A percentile compares a stretch with the other conserved stretches of the same genome.
phyloP scores from a whole-genome alignment of 2,113 vertebrate genomes.

The Pantherophis guttatus region DNA sequence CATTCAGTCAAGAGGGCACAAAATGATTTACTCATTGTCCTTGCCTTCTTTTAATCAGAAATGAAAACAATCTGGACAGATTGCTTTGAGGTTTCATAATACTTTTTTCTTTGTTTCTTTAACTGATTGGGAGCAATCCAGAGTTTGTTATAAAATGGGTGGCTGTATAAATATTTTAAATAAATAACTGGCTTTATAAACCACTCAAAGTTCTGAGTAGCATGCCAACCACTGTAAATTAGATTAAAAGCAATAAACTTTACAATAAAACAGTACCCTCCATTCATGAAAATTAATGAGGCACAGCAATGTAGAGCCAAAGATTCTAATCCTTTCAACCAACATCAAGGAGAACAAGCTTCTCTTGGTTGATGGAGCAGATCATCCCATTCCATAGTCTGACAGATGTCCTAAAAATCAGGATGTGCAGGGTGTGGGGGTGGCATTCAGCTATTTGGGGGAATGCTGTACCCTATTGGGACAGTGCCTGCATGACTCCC shows the following conservation, averaged over 20 bases:
- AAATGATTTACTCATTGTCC: background rate
- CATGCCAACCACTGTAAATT: background rate
- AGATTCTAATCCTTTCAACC: background rate
- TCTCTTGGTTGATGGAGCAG: background rate
- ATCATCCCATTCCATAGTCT: background rate
- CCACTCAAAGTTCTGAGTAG: background rate
- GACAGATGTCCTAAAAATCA: background rate
- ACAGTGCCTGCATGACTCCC: background rate
- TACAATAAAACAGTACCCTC: background rate
- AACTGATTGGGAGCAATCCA: background rate
- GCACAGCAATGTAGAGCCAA: background rate
- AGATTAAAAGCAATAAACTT: background rate
- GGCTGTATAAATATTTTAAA: background rate
- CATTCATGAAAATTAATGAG: background rate
- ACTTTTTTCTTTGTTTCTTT: background rate
- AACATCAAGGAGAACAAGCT: background rate
- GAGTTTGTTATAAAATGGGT: background rate
- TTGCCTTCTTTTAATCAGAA: background rate
- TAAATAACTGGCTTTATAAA: background rate
- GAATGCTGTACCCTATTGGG: background rate
- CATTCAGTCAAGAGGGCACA: background rate
- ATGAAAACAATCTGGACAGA: background rate
- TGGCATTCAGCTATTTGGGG: background rate
- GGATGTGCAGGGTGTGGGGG: background rate
- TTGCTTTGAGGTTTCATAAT: background rate